These are phyloP conservation scores for Patella ulyssiponensis DNA, from an alignment of 2,888 invertebrate genomes.

Conservation along the genomic window DNA sequence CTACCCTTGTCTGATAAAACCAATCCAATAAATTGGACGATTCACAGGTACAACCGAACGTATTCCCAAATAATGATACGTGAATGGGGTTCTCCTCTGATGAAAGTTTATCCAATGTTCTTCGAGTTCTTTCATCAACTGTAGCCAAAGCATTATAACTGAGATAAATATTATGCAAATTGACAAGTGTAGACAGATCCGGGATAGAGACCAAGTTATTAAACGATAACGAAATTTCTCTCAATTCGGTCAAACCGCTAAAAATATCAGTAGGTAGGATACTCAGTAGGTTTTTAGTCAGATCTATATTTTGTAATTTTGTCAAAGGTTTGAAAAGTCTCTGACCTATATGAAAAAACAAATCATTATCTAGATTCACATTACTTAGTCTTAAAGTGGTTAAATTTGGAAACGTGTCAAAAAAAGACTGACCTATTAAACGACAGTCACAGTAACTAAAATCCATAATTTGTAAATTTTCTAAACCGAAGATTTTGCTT, in stretches of 20 bases:
- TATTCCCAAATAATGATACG: not conserved
- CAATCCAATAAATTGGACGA: not conserved
- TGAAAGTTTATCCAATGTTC: not conserved
- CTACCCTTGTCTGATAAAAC: not conserved
- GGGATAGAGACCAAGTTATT: not conserved
- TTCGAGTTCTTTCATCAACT: not conserved
- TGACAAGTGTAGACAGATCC: not conserved
- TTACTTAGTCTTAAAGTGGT: not conserved
- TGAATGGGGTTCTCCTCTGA: not conserved
- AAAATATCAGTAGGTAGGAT: not conserved
- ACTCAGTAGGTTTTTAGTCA: not conserved
- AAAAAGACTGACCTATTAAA: not conserved
- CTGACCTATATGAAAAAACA: not conserved
- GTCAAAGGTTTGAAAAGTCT: not conserved
- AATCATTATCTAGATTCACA: not conserved
- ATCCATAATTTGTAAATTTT: not conserved
- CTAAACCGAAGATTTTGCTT: not conserved
- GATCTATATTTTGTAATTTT: not conserved
- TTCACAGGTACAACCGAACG: not conserved
- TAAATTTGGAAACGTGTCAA: not conserved
- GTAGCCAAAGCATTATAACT: not conserved
- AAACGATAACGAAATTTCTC: not conserved
- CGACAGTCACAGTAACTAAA: not conserved
- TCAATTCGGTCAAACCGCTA: not conserved
- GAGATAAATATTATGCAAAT: not conserved